Evolutionary conservation across 1,140 invertebrate genomes (phyloP).

Genomic region (Phymorhynchus buccinoides): DNA sequence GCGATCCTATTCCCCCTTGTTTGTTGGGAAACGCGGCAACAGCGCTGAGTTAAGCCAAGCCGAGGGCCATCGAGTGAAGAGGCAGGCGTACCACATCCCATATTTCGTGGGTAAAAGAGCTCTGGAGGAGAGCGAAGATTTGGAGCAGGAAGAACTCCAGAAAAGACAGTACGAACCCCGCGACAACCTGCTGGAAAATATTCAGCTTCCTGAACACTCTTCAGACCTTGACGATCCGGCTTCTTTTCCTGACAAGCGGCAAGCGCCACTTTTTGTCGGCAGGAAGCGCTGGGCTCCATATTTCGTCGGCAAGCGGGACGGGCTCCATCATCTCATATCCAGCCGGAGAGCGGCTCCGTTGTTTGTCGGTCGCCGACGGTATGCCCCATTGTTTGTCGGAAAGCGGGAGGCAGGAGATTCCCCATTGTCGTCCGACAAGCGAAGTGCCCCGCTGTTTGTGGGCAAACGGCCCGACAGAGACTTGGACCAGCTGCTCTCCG

Average conservation of each 20-base stretch:
- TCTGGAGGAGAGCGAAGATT: constrained; percentile 20
- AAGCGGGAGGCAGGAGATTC: constrained; percentile 16
- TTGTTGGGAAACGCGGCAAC: background rate
- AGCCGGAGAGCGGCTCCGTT: constrained; percentile 24
- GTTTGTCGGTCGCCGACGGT: constrained; percentile 34
- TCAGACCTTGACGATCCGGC: background rate
- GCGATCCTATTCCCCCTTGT: background rate
- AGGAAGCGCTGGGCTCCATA: constrained; percentile 21
- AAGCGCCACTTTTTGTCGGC: constrained; percentile 32
- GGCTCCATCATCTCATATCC: background rate
- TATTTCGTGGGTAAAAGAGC: constrained; percentile 40
- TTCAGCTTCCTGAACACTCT: too few species aligned
- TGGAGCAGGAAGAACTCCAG: constrained; percentile 17
- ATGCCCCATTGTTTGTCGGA: constrained; percentile 34
- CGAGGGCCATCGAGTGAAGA: background rate
- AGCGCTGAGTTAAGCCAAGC: too few species aligned
- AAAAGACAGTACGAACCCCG: background rate
- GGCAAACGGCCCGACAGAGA: constrained; percentile 24
- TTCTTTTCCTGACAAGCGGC: constrained; percentile 24
- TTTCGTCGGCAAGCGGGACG: constrained; percentile 36
- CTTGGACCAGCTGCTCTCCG: constrained; percentile 5
- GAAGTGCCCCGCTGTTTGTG: constrained; percentile 30
- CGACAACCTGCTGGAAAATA: background rate
- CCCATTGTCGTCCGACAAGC: constrained; percentile 19
- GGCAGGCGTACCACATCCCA: constrained; percentile 4